phyloP scores from a whole-genome alignment of 92 coral and sea anemone genomes.

The Pocillopora grandis region DNA sequence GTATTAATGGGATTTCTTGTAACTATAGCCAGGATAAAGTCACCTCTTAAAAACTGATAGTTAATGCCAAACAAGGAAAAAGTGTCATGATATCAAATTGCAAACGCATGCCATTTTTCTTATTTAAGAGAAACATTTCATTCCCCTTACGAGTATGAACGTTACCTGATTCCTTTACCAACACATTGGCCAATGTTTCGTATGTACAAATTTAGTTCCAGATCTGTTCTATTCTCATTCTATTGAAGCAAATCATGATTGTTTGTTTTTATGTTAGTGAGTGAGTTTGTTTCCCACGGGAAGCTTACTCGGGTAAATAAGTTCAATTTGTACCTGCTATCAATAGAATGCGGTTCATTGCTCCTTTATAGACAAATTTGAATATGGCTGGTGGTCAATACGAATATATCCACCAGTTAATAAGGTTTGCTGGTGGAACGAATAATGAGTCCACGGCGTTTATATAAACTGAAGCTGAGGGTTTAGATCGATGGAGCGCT shows the following conservation, averaged over 20 bases:
- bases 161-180: not conserved
- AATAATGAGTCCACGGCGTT: not conserved
- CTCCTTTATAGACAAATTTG: not conserved
- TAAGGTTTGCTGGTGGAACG: not conserved
- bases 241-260: not conserved
- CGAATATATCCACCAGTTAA: conserved; percentile 11
- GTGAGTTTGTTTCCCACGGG: conserved; percentile 45
- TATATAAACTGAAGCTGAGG: not conserved
- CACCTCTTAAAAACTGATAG: not conserved
- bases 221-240: not conserved
- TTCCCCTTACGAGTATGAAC: not conserved
- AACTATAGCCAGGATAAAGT: no score
- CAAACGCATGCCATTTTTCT: not conserved
- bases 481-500: not conserved
- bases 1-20: not conserved
- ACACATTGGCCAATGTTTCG: not conserved
- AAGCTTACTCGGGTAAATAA: not conserved
- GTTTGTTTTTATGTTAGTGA: not conserved
- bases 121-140: not conserved
- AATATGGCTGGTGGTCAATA: conserved; percentile 30
- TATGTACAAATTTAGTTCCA: not conserved
- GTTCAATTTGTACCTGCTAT: not conserved
- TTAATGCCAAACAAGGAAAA: not conserved
- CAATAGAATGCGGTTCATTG: conserved; percentile 10
- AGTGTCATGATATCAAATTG: not conserved